These are phyloP conservation scores for Cerastis rubricosa DNA, from an alignment of 2,888 invertebrate species.

Conservation along the genomic window DNA sequence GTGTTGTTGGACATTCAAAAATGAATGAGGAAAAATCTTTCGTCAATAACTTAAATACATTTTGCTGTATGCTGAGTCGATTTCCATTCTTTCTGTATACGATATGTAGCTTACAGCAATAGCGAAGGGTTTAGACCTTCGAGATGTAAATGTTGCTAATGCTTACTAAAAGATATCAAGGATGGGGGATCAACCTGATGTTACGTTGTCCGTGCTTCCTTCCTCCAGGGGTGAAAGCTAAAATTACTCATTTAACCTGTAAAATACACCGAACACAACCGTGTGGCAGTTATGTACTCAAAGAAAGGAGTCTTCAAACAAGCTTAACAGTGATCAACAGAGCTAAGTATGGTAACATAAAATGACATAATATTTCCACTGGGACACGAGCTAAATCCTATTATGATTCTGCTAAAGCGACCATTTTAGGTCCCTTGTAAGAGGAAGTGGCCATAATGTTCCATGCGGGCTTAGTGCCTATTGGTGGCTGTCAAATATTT, in stretches of 20 bases:
- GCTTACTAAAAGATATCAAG: neutral
- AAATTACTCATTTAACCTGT: neutral
- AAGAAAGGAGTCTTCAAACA: neutral
- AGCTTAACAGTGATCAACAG: neutral
- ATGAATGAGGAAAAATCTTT: conserved; percentile 42
- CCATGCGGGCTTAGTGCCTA: too few relatives aligned
- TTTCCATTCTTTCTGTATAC: neutral
- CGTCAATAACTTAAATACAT: conserved; percentile 7
- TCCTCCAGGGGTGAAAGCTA: neutral
- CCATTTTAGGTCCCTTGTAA: too few relatives aligned
- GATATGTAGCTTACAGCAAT: neutral
- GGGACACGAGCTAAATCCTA: too few relatives aligned
- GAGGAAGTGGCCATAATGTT: too few relatives aligned
- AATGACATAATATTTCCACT: too few relatives aligned
- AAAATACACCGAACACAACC: neutral
- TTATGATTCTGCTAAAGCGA: too few relatives aligned
- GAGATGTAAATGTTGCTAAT: neutral
- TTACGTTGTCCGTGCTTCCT: neutral
- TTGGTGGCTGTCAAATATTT: too few relatives aligned
- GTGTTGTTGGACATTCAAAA: conserved; percentile 53
- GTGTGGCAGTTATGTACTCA: neutral
- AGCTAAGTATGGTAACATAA: too few relatives aligned
- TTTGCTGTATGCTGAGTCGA: conserved; percentile 1
- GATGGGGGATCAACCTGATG: neutral
- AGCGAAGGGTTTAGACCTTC: neutral